phyloP scores from a whole-genome alignment of 2,888 invertebrate genomes.

The Idaea straminata region DNA sequence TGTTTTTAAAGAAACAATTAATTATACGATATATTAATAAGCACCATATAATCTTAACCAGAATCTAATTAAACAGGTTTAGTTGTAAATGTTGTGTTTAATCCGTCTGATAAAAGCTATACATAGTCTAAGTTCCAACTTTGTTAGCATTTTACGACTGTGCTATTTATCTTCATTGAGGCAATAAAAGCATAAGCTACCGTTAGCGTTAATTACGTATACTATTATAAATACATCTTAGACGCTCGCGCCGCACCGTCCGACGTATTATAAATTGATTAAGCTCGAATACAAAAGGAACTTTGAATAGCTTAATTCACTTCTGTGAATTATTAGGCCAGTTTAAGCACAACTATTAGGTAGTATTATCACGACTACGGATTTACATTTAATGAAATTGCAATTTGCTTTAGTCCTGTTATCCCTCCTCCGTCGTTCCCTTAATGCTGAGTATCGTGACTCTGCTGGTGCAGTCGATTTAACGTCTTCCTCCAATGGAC shows the following conservation, averaged over 20 bases:
- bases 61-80: not conserved
- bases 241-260: constrained; percentile 26
- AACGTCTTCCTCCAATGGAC: too few relatives aligned
- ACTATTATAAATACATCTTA: constrained; percentile 35
- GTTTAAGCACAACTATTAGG: constrained; percentile 61
- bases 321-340: constrained; percentile 62
- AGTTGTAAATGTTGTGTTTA: not conserved
- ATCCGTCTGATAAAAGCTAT: not conserved
- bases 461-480: too few relatives aligned
- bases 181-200: constrained; percentile 10
- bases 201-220: constrained; percentile 12
- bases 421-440: not conserved
- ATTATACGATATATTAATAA: not conserved
- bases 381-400: constrained; percentile 77
- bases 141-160: constrained; percentile 8
- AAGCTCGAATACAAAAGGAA: constrained; percentile 51
- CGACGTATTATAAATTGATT: constrained; percentile 45
- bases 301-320: constrained; percentile 60
- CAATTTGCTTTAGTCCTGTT: constrained; percentile 55
- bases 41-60: not conserved
- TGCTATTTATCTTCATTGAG: constrained; percentile 7
- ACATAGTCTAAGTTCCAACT: not conserved
- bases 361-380: constrained; percentile 50
- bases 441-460: too few relatives aligned
- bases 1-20: too few relatives aligned